Base-by-base conservation (phyloP, 1,140 invertebrate species). In the Drosophila watanabei region DNA sequence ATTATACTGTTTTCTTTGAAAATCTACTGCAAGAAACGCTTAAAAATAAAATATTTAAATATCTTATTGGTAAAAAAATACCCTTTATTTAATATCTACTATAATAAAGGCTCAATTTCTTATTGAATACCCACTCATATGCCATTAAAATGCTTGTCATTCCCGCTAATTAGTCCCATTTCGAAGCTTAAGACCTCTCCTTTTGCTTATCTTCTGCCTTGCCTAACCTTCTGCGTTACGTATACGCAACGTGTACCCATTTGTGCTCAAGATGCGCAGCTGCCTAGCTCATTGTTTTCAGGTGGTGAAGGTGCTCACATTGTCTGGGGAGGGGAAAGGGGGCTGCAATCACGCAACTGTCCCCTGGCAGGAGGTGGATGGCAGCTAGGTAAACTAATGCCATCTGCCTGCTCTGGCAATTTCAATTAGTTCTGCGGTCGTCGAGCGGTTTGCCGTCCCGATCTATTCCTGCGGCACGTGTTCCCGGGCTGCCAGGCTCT, bases 381-480 rank as follows among this genome's bases (percentile, higher is more conserved):
- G 35, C 5, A 16, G 20, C 45, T n/a, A 59, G 58, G 59, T 37
- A 63, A 79, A 79, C 75, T 70, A 62, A 78, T 79, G 76, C 60
- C 52, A 65, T n/a, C 59, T 39, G 68, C 35, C 76, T 48, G 66
- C 37, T 43, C 54, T 65, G 68, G 66, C 77, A 80, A 80, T 80
- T 80, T 80, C 77, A 80, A 80, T 80, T 80, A 80, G 77, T 79
- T 80, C 60, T 72, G 76, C 43, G 68, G 76, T 46, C 58, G 76
- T 39, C 58, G 33, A 65, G 73, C 51, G 57, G 46, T 43, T 58
- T 32, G 35, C 51, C 37, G 13, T 66, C 43, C 62, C 75, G 46
- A 58, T 77, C 75, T 58, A 37, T 37, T 41, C 48, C 11, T 32
- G 41, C 39, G 43, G 66, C 32, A 79, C 75, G 75, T 79, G 37